Conservation (phyloP, 2,113 vertebrate genomes). For the Rhabdomys dilectus region DNA sequence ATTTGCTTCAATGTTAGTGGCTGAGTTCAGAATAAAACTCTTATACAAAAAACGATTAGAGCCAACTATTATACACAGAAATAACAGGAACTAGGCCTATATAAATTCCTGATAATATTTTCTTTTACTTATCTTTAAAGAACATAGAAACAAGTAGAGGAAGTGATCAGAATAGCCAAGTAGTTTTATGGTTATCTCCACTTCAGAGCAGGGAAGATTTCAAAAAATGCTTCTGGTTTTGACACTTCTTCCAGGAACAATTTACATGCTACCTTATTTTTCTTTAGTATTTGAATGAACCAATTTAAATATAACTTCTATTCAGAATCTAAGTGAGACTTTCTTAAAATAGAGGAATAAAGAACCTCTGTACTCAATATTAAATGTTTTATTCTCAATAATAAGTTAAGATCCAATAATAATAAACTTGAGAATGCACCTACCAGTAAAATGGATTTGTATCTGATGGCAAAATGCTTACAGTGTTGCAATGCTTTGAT, state of each 20-base stretch:
- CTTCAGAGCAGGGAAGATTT: not conserved
- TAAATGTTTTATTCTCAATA: not conserved
- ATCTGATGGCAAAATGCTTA: not conserved
- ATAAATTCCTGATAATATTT: conserved; percentile 62
- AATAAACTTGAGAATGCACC: not conserved
- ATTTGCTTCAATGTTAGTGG: not conserved
- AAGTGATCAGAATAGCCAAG: not conserved
- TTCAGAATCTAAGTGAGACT: not conserved
- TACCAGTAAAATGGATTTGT: not conserved
- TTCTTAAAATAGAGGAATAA: not conserved
- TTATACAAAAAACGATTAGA: not conserved
- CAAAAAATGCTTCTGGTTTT: not conserved
- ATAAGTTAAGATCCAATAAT: not conserved
- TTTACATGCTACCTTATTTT: not conserved
- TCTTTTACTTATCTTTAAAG: conserved; percentile 30
- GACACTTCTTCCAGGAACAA: not conserved
- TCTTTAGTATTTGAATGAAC: not conserved
- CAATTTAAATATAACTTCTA: conserved; percentile 15
- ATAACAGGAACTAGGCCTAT: not conserved
- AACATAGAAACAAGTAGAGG: conserved; percentile 51
- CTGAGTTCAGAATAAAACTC: conserved; percentile 48
- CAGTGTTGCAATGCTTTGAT: not conserved
- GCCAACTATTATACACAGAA: conserved; percentile 45
- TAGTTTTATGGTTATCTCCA: not conserved
- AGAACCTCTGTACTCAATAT: not conserved